Evolutionary conservation across 2,113 vertebrate species (phyloP).

Genomic region (Lycaon pictus): DNA sequence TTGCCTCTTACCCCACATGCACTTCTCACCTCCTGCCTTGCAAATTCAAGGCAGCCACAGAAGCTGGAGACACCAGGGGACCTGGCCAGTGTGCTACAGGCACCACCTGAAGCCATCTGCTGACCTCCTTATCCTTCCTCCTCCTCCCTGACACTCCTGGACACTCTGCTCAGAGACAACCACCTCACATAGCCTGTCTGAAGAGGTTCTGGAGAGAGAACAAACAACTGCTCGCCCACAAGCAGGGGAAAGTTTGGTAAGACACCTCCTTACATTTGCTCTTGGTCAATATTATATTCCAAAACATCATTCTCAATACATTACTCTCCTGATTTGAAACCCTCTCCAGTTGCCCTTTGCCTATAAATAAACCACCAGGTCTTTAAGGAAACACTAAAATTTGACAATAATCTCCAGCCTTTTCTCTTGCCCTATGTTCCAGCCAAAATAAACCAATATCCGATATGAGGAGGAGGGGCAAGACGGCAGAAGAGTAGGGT

Average conservation of each 20-base stretch:
- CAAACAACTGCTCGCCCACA: not conserved
- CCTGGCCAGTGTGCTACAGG: not conserved
- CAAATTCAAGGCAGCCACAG: not conserved
- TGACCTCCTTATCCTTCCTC: not conserved
- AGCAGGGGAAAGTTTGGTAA: not conserved
- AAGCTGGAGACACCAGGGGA: not conserved
- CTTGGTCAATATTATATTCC: not conserved
- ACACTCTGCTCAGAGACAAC: not conserved
- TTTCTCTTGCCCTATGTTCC: not conserved
- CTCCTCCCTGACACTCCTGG: not conserved
- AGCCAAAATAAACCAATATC: not conserved
- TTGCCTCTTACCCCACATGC: not conserved
- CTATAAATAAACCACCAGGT: not conserved
- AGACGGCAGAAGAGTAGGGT: too few relatives aligned
- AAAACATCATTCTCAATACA: not conserved
- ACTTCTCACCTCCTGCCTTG: not conserved
- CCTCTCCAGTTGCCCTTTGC: not conserved
- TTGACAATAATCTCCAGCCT: not conserved
- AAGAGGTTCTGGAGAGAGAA: not conserved
- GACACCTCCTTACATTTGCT: not conserved
- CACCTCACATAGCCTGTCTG: not conserved
- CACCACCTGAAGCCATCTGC: not conserved
- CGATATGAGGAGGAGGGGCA: too few relatives aligned
- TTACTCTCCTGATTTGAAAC: not conserved
- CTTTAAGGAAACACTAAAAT: not conserved